phyloP scores from a whole-genome alignment of 2,888 invertebrate genomes.

The Rhagium mordax region DNA sequence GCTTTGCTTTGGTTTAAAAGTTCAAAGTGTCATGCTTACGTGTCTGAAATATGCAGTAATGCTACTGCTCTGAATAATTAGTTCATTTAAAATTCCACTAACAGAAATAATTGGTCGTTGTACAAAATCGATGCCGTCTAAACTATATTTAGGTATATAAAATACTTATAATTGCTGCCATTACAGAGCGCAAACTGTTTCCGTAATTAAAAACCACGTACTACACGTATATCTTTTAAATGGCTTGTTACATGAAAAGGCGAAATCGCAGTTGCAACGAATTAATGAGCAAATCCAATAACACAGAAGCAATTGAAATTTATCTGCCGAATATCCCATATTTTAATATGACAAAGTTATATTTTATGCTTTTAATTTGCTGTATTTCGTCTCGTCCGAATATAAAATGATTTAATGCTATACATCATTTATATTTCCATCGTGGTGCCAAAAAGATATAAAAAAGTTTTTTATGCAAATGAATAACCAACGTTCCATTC shows the following conservation, averaged over 20 bases:
- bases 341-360: conserved; percentile 8
- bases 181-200: not conserved
- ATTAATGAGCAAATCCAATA: conserved; percentile 17
- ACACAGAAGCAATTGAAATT: not conserved
- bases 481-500: not conserved
- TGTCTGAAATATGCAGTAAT: too few relatives aligned
- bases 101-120: too few relatives aligned
- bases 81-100: too few relatives aligned
- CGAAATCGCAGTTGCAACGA: conserved; percentile 7
- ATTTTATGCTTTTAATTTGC: conserved; percentile 21
- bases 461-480: conserved; percentile 15
- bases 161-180: not conserved
- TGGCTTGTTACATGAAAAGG: not conserved
- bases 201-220: not conserved
- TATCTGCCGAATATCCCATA: conserved; percentile 15
- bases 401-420: conserved; percentile 14
- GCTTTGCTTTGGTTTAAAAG: too few relatives aligned
- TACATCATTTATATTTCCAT: conserved; percentile 7
- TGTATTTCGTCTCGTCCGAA: conserved; percentile 2
- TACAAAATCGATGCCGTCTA: not conserved
- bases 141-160: not conserved
- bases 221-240: not conserved
- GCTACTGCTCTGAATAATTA: too few relatives aligned
- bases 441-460: not conserved
- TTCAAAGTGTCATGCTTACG: too few relatives aligned